Evolutionary conservation across 1,140 invertebrate species (phyloP), one percentile per base, ranked within the genome.

Genomic region (Aricia agestis): DNA sequence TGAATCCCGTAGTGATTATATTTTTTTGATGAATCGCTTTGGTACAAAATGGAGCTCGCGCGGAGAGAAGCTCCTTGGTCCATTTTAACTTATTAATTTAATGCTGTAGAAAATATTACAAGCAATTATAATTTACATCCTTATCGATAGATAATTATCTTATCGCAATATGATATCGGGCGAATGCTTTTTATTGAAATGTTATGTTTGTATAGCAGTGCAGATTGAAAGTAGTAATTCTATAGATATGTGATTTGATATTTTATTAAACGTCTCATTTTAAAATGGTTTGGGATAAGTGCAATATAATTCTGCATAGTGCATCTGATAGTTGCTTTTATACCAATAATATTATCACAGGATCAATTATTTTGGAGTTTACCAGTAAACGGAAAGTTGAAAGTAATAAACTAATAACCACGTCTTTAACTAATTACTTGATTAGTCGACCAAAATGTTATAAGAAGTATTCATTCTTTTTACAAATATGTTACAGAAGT

Each of bases 291-390:
- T 87, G 87, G 82, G 75, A 80, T 65, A 79, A 74, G 68, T 88
- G 85, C 75, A 79, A 79, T 52, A 73, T 91, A 52, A 77, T 71
- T 36, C 74, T 89, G n/a, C 85, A 88, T 66, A 86, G 77, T 81
- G 78, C 81, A 69, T 77, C 76, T 6, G 82, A 81, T 61, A 79
- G 79, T 19, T 75, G 76, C 69, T 87, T 86, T 75, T 87, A 87
- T 76, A 77, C 83, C 17, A 86, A 87, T 73, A 80, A 87, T 72
- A 77, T 87, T 32, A 80, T 91, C 15, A 87, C 89, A 52, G 89
- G 89, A 70, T 74, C 78, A 1, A 79, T 91, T 15, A 71, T 79
- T 72, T 74, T 91, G 68, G 80, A 89, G 70, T 82, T 85, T 69
- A 81, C 82, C 68, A 78, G 82, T 71, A 77, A 82, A 71, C 77